Evolutionary conservation across 2,888 invertebrate species (phyloP).

Genomic region (Agrotis segetum): DNA sequence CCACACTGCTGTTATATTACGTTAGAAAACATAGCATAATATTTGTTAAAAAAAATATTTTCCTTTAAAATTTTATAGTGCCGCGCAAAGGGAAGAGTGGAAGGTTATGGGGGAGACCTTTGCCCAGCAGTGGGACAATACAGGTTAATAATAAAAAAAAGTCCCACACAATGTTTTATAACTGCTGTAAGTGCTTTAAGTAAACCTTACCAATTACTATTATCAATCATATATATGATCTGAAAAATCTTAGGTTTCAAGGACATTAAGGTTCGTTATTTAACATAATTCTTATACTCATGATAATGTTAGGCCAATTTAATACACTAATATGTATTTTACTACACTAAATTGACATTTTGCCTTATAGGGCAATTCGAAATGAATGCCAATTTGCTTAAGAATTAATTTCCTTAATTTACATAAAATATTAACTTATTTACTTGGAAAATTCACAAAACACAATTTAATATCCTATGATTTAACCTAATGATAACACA

Average conservation of each 20-base stretch:
- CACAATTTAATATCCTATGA: conserved; percentile 5
- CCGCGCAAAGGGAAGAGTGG: no score
- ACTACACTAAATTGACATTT: neutral
- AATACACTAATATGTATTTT: neutral
- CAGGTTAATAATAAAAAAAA: no score
- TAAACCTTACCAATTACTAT: neutral
- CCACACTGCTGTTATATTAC: no score
- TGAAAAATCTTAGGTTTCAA: conserved; percentile 3
- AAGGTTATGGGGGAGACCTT: no score
- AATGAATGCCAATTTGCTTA: neutral
- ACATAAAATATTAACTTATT: neutral
- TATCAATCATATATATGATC: no score
- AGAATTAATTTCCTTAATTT: neutral
- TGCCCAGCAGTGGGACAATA: no score
- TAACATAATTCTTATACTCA: neutral
- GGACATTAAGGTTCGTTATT: neutral
- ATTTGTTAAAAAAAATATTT: no score
- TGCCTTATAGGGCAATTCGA: neutral
- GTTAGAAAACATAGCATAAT: no score
- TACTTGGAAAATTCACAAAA: neutral
- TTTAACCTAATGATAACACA: neutral
- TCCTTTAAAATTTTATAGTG: no score
- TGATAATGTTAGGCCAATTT: neutral
- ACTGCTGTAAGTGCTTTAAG: neutral
- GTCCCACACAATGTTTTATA: no score